Evolutionary conservation across 2,797 vertebrate genomes (phyloP), one percentile per base, ranked within the genome.

Genomic region (Kryptopterus vitreolus): DNA sequence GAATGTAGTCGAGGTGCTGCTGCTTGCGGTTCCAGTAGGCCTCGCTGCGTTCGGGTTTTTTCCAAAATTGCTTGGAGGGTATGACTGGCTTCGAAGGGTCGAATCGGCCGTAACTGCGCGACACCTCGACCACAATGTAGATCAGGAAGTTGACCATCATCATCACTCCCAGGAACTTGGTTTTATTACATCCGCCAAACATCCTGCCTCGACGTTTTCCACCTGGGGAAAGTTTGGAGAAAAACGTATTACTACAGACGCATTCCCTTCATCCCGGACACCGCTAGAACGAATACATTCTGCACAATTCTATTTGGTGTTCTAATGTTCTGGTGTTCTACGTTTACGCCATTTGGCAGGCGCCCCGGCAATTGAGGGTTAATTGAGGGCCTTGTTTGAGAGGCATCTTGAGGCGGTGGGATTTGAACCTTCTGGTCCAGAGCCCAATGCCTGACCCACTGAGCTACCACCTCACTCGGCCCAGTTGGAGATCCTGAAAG

Each of bases 1-100:
- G 86, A 4, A 94, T 48, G 55, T 90, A 82, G 46, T 98, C 95
- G 18, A 98, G 86, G 22, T 89, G 94, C 84, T 96, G 92, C 78
- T 99, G 97, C 84, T 97, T 94, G 52, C 88, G 92, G 89, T 98
- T 99, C 97, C 97, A 98, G 62, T 95, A 96, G 0, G 95, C 93
- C 22, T 86, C 80, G 3, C 92, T 95, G 82, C 82, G 75, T 2
- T 72, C 83, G 0, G 81, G 82, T 29, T 87, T 89, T 59, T 78
- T 94, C 96, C 96, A 98, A 87, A 98, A 98, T 31, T 57, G 91
- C 81, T 86, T 83, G 0, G 62, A 86, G 0, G 95, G 93, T 68
- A 95, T 83, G 38, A 83, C 85, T 13, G 94, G 78, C 43, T 81
- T 90, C 2, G 76, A 86, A 16, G 77, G 86, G 3, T 76, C 75